Conservation (phyloP, 35 echinoderm and acorn worm species). For the Ophiothrix spiculata region DNA sequence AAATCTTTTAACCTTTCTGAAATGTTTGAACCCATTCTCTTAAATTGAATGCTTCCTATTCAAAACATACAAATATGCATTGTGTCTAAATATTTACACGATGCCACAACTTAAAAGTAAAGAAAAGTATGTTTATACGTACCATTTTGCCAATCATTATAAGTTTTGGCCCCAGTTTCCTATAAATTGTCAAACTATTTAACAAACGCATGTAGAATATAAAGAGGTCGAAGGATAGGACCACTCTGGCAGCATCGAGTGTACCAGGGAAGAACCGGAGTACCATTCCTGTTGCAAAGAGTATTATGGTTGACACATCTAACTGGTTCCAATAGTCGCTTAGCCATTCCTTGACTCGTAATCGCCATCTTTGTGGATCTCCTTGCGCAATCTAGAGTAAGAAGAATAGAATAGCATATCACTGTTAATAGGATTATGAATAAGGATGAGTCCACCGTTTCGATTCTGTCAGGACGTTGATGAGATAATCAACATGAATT, state of each 20-base stretch:
- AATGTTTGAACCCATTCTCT: too few relatives aligned
- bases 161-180: conserved; percentile 90
- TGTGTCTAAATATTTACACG: too few relatives aligned
- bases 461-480: too few relatives aligned
- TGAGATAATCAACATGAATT: too few relatives aligned
- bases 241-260: conserved; percentile 46
- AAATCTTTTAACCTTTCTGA: too few relatives aligned
- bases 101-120: too few relatives aligned
- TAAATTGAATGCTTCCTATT: too few relatives aligned
- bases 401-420: not conserved
- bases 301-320: conserved; percentile 57
- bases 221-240: conserved; percentile 75
- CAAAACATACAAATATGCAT: too few relatives aligned
- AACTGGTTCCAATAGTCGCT: conserved; percentile 87
- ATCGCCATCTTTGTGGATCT: conserved; percentile 55
- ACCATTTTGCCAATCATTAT: conserved; percentile 99
- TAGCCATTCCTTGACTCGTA: conserved; percentile 61
- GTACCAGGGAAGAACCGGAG: conserved; percentile 32
- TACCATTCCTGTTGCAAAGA: conserved; percentile 54
- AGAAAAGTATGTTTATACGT: too few relatives aligned
- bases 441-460: too few relatives aligned
- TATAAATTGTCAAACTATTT: conserved; percentile 79
- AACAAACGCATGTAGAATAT: conserved; percentile 85
- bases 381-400: conserved; percentile 87
- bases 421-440: not conserved